These are phyloP conservation scores for Pristionchus maxplancki DNA, from an alignment of 2,888 invertebrate genomes.

Conservation along the genomic window DNA sequence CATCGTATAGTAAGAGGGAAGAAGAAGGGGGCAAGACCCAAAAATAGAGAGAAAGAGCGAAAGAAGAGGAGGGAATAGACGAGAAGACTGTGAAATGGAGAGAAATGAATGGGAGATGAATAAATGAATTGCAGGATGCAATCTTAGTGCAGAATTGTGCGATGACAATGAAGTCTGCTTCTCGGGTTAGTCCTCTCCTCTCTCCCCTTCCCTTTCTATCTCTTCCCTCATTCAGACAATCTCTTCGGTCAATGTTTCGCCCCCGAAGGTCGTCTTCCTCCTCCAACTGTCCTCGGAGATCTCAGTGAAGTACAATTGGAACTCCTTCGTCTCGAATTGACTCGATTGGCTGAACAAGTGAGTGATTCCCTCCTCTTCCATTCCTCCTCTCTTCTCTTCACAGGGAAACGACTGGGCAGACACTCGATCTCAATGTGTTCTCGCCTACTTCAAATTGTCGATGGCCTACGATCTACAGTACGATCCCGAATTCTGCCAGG, in stretches of 20 bases:
- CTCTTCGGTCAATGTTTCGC: conserved; percentile 76
- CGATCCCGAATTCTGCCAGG: conserved; percentile 75
- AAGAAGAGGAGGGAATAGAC: background rate
- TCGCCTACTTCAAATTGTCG: conserved; percentile 75
- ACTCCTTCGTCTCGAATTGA: conserved; percentile 70
- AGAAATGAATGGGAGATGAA: background rate
- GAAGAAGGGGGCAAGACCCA: background rate
- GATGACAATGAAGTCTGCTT: conserved; percentile 69
- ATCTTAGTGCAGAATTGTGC: conserved; percentile 71
- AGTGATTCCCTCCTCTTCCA: background rate
- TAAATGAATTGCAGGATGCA: conserved; percentile 68
- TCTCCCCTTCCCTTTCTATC: background rate
- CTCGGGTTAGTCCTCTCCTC: conserved; percentile 55
- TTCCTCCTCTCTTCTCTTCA: background rate
- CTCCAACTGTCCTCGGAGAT: conserved; percentile 68
- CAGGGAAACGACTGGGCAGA: conserved; percentile 71
- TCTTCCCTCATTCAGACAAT: conserved; percentile 61
- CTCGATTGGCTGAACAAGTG: conserved; percentile 53
- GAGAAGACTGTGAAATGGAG: conserved; percentile 21
- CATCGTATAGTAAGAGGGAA: conserved; percentile 28
- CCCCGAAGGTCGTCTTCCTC: conserved; percentile 61
- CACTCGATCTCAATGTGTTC: conserved; percentile 72
- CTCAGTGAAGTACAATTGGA: conserved; percentile 69
- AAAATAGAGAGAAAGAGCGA: conserved; percentile 43
- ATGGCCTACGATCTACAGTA: conserved; percentile 72